phyloP scores from a whole-genome alignment of 2,888 invertebrate genomes.

The Tubulanus polymorphus region DNA sequence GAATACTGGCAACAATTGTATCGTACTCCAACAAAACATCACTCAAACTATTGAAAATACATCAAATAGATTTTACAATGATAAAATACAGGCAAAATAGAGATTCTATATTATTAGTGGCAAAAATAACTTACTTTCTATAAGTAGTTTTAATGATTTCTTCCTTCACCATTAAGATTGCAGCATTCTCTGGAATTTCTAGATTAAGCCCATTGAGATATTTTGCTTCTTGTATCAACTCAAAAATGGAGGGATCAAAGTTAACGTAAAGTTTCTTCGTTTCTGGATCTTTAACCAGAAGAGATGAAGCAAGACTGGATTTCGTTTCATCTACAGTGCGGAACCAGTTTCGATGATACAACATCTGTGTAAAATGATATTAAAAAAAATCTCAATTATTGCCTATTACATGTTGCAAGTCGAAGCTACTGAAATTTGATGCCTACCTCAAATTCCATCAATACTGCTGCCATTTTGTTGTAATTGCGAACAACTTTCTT shows the following conservation, averaged over 20 bases:
- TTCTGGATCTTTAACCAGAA: slow-evolving; percentile 60
- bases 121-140: slow-evolving; percentile 35
- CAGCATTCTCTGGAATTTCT: slow-evolving; percentile 50
- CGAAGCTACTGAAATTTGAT: too few species aligned
- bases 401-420: too few species aligned
- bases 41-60: slow-evolving; percentile 33
- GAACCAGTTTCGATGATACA: slow-evolving; percentile 53
- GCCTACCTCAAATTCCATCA: slow-evolving; percentile 52
- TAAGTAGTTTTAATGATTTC: slow-evolving; percentile 39
- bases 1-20: slow-evolving; percentile 41
- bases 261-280: slow-evolving; percentile 48
- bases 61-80: neutral
- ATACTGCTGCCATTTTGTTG: slow-evolving; percentile 54
- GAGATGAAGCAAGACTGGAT: slow-evolving; percentile 46
- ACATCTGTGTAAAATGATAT: slow-evolving; percentile 32
- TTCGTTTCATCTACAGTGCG: slow-evolving; percentile 48
- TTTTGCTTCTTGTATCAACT: slow-evolving; percentile 53
- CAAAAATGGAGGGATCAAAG: slow-evolving; percentile 52
- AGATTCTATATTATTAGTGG: neutral
- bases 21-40: slow-evolving; percentile 52
- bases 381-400: too few species aligned
- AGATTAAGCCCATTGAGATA: slow-evolving; percentile 49
- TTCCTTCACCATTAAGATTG: slow-evolving; percentile 45
- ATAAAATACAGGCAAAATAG: neutral
- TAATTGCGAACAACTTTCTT: slow-evolving; percentile 52